Conservation (phyloP, 2,113 vertebrate genomes). For the Zingel zingel region DNA sequence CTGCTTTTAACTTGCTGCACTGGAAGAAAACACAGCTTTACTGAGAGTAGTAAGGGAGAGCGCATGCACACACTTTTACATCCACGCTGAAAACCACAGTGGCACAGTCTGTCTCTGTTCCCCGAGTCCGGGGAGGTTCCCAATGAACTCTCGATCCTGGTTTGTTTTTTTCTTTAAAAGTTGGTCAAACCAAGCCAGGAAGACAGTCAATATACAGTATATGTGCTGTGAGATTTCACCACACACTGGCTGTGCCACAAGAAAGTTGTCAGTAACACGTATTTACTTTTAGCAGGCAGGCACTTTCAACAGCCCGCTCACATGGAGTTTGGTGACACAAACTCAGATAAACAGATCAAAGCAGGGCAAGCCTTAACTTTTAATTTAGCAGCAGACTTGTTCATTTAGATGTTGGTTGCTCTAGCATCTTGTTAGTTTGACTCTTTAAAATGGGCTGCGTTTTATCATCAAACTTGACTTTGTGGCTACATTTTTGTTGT, state of each 20-base stretch:
- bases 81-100: constrained; percentile 47
- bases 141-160: constrained; percentile 27
- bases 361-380: constrained; percentile 31
- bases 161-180: constrained; percentile 48
- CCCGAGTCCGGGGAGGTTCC: constrained; percentile 44
- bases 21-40: constrained; percentile 21
- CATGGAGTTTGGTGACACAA: constrained; percentile 28
- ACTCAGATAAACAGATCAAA: constrained; percentile 69
- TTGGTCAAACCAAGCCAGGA: constrained; percentile 32
- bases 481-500: background rate
- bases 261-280: constrained; percentile 42
- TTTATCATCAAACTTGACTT: background rate
- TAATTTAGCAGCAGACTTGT: constrained; percentile 42
- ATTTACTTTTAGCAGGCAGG: constrained; percentile 12
- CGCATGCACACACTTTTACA: constrained; percentile 36
- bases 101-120: constrained; percentile 75
- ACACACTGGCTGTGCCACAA: constrained; percentile 37
- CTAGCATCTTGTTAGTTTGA: constrained; percentile 1
- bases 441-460: background rate
- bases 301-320: constrained; percentile 12
- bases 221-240: constrained; percentile 17
- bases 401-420: constrained; percentile 25
- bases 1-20: background rate
- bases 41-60: constrained; percentile 30
- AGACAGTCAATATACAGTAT: constrained; percentile 44